phyloP scores from a whole-genome alignment of 2,888 invertebrate species.

The Himalopsyche anomala region DNA sequence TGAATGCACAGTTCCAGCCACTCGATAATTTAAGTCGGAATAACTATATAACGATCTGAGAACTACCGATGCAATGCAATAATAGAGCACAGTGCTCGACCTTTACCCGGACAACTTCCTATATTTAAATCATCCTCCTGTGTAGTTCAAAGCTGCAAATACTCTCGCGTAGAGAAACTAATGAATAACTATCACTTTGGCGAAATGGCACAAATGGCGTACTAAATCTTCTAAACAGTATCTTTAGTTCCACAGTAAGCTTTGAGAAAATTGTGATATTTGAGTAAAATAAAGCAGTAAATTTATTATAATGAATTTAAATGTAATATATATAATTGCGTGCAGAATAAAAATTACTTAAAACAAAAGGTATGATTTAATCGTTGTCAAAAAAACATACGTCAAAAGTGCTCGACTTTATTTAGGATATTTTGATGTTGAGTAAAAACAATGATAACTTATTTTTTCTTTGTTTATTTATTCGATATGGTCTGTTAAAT shows the following conservation, averaged over 20 bases:
- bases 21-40: conserved; percentile 8
- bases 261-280: background rate
- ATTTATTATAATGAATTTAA: no score
- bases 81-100: conserved; percentile 21
- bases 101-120: conserved; percentile 44
- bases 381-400: no score
- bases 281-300: no score
- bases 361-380: no score
- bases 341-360: no score
- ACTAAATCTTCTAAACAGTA: background rate
- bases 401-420: no score
- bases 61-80: conserved; percentile 32
- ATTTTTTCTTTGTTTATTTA: no score
- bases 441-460: no score
- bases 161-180: conserved; percentile 24
- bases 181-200: conserved; percentile 37
- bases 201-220: background rate
- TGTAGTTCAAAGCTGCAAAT: background rate
- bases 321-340: no score
- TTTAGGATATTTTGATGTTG: no score
- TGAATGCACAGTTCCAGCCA: background rate
- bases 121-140: conserved; percentile 44
- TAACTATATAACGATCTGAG: conserved; percentile 36
- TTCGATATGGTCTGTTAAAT: no score
- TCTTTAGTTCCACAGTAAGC: no score